Percentiles rank a stretch among this genome's conserved stretches.
Evolutionary conservation across 2,113 vertebrate genomes (phyloP).

Genomic region (Cephalophus harveyi): DNA sequence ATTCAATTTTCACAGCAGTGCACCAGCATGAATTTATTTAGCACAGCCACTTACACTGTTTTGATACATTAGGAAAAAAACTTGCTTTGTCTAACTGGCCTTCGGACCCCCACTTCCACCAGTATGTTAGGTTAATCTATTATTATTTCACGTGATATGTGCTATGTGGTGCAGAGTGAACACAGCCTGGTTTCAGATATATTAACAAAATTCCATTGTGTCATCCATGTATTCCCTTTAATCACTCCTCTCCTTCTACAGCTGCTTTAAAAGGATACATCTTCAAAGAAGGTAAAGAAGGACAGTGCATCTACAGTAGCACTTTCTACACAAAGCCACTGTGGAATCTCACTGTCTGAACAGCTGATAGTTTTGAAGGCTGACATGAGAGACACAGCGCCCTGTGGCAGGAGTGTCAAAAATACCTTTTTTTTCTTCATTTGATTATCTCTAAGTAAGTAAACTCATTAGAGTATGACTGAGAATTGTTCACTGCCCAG

Average conservation of each 20-base stretch:
- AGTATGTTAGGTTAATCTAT: slow-evolving; percentile 65
- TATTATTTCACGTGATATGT: slow-evolving; percentile 57
- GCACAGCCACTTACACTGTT: slow-evolving; percentile 73
- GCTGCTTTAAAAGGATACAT: neutral
- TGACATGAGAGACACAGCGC: neutral
- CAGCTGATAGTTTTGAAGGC: neutral
- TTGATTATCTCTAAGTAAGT: neutral
- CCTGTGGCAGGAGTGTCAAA: rapidly evolving
- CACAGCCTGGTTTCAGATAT: slow-evolving; percentile 49
- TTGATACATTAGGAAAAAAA: slow-evolving; percentile 72
- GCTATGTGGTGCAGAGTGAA: neutral
- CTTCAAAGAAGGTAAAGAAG: neutral
- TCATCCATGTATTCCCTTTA: neutral
- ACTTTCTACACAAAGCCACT: neutral
- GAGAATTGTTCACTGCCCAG: neutral
- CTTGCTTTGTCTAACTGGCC: slow-evolving; percentile 70
- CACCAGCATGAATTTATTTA: slow-evolving; percentile 70
- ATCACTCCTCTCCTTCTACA: neutral
- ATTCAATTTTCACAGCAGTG: slow-evolving; percentile 67
- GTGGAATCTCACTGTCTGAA: neutral
- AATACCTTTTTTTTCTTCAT: neutral
- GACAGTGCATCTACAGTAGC: neutral
- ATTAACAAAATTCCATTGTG: slow-evolving; percentile 42
- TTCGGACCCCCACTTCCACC: slow-evolving; percentile 74
- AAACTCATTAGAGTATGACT: neutral